phyloP scores from a whole-genome alignment of 2,888 invertebrate species.

The Agrotis ipsilon region DNA sequence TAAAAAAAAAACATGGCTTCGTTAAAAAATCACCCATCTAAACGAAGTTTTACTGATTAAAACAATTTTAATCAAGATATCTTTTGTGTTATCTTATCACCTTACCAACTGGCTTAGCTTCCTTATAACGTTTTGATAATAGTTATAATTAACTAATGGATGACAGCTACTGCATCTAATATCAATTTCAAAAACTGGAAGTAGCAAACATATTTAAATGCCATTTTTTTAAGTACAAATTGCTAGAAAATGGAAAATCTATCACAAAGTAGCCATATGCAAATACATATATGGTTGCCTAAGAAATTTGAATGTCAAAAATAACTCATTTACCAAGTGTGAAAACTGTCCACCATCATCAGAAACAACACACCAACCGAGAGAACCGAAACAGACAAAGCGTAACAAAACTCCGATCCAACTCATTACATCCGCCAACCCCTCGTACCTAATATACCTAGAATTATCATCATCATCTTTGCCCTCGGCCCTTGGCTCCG shows the following conservation, averaged over 20 bases:
- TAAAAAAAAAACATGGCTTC: background rate
- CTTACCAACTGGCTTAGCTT: slow-evolving; percentile 19
- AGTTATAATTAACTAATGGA: background rate
- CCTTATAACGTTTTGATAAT: slow-evolving; percentile 46
- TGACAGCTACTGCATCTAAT: slow-evolving; percentile 10
- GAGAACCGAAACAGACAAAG: slow-evolving; percentile 63
- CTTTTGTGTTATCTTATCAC: slow-evolving; percentile 45
- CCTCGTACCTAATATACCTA: slow-evolving; percentile 95
- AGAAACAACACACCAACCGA: slow-evolving; percentile 66
- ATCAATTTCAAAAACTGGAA: background rate
- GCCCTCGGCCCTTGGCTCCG: slow-evolving; percentile 81
- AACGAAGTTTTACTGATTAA: slow-evolving; percentile 44
- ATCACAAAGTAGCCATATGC: background rate
- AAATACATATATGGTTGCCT: no score
- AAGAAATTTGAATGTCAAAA: no score
- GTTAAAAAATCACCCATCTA: background rate
- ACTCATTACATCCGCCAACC: slow-evolving; percentile 91
- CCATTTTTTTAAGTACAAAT: background rate
- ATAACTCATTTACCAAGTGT: background rate
- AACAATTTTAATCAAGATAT: slow-evolving; percentile 39
- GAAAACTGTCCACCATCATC: background rate
- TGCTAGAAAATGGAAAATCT: background rate
- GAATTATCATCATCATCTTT: slow-evolving; percentile 97
- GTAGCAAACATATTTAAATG: background rate
- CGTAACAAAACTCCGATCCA: slow-evolving; percentile 71